These are phyloP conservation scores for Pachyrhynchus sulphureomaculatus DNA, from an alignment of 1,140 invertebrate species.

Conservation along the genomic window DNA sequence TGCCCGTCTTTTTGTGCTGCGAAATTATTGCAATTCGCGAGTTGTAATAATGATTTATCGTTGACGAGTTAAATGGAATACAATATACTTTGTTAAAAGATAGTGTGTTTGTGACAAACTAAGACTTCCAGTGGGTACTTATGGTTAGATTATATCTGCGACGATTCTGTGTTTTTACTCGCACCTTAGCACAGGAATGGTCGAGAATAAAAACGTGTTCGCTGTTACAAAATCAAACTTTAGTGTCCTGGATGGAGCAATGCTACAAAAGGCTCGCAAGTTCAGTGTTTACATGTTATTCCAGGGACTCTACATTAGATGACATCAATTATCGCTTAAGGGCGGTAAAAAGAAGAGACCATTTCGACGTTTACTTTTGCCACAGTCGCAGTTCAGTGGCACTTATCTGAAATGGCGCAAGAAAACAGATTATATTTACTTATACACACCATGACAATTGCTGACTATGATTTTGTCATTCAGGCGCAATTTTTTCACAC, in stretches of 20 bases:
- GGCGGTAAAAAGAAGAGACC: conserved; percentile 42
- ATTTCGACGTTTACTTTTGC: conserved; percentile 38
- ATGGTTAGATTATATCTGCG: conserved; percentile 26
- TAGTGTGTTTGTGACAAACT: background rate
- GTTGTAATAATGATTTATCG: conserved; percentile 38
- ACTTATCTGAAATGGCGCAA: conserved; percentile 39
- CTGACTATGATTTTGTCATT: conserved; percentile 44
- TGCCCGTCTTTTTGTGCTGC: background rate
- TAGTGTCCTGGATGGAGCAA: conserved; percentile 7
- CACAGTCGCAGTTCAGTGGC: conserved; percentile 44
- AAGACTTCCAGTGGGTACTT: background rate
- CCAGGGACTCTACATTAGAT: conserved; percentile 41
- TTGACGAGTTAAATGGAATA: conserved; percentile 31
- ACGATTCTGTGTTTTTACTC: background rate
- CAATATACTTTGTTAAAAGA: conserved; percentile 24
- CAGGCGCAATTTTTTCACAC: conserved; percentile 49
- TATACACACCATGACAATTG: conserved; percentile 50
- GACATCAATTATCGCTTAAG: conserved; percentile 42
- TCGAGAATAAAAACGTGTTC: conserved; percentile 13
- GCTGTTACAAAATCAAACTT: background rate
- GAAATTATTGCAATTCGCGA: background rate
- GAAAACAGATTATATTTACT: conserved; percentile 36
- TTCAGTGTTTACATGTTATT: conserved; percentile 6
- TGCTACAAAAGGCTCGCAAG: conserved; percentile 3
- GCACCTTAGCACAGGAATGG: conserved; percentile 39